A percentile compares a stretch with the other conserved stretches of the same genome.
phyloP scores from a whole-genome alignment of 1,140 invertebrate species.

The Zaprionus inermis region DNA sequence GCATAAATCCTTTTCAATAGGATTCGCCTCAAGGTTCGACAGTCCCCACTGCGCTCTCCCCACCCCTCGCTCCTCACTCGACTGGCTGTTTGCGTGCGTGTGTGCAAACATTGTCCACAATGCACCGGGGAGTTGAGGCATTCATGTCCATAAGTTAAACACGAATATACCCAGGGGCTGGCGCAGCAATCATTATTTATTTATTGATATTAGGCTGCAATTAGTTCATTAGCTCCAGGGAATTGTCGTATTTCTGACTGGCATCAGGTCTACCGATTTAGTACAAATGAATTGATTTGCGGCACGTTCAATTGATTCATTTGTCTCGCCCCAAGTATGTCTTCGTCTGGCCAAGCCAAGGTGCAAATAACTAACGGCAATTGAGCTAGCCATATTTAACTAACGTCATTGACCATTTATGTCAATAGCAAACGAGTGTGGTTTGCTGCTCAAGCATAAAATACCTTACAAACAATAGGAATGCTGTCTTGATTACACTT shows the following conservation, averaged over 20 bases:
- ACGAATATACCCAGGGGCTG: conserved; percentile 41
- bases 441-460: not conserved
- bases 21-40: conserved; percentile 51
- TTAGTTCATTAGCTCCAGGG: conserved; percentile 69
- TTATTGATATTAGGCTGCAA: conserved; percentile 77
- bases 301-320: conserved; percentile 16
- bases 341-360: not conserved
- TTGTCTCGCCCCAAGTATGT: not conserved
- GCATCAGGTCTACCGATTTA: conserved; percentile 6
- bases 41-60: conserved; percentile 17
- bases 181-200: conserved; percentile 70
- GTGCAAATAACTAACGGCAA: not conserved
- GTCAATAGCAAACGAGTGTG: not conserved
- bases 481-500: no score
- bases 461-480: no score
- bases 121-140: conserved; percentile 54
- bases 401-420: not conserved
- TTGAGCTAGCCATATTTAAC: not conserved
- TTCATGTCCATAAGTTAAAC: conserved; percentile 41
- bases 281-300: conserved; percentile 5
- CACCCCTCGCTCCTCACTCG: not conserved
- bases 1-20: conserved; percentile 69
- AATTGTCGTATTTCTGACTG: conserved; percentile 6
- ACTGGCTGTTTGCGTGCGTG: not conserved
- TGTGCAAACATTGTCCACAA: conserved; percentile 45